These are phyloP conservation scores for Motacilla alba DNA, from an alignment of 2,113 vertebrate genomes.

Conservation along the genomic window DNA sequence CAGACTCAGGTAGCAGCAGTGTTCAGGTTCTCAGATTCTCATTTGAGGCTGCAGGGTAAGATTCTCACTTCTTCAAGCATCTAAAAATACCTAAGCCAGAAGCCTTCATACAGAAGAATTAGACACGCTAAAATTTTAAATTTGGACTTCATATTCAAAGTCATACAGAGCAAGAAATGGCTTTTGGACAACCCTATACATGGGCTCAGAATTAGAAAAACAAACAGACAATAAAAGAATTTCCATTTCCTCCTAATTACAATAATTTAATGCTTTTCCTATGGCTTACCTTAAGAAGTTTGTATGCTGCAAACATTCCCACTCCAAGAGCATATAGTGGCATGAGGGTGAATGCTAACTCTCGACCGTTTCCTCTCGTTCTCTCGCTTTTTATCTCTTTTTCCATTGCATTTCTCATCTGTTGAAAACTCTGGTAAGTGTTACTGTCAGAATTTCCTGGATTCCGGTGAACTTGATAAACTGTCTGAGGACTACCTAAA, in stretches of 20 bases:
- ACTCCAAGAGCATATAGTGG: conserved; percentile 86
- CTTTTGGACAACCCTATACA: background rate
- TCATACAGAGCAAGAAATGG: background rate
- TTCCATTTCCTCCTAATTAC: background rate
- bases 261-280: background rate
- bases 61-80: background rate
- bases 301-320: conserved; percentile 87
- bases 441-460: conserved; percentile 51
- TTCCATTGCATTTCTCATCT: conserved; percentile 85
- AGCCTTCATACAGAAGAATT: background rate
- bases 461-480: conserved; percentile 17
- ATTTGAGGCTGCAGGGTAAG: background rate
- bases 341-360: conserved; percentile 88
- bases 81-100: background rate
- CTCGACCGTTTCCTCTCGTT: conserved; percentile 77
- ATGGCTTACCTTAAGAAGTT: conserved; percentile 83
- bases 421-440: conserved; percentile 72
- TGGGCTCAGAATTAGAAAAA: background rate
- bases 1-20: background rate
- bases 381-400: conserved; percentile 82
- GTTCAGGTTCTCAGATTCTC: background rate
- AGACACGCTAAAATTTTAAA: background rate
- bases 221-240: background rate
- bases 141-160: background rate
- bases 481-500: conserved; percentile 31